Evolutionary conservation across 2,113 vertebrate species (phyloP).

Genomic region (Tragelaphus strepsiceros): DNA sequence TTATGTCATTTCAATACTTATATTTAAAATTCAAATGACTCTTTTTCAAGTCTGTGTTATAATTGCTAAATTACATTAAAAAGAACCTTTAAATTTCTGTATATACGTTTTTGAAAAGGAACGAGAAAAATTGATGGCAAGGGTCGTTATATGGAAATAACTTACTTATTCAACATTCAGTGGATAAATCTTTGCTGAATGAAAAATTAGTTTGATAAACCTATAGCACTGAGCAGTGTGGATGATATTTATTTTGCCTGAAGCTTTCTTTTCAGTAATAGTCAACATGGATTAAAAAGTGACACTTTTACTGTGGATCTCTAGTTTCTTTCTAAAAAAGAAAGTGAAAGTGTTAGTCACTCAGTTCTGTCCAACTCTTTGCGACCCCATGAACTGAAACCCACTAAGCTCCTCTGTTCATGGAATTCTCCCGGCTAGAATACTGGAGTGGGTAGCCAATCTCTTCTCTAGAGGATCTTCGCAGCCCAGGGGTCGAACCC

Average conservation of each 20-base stretch:
- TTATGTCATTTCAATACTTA: background rate
- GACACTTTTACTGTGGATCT: background rate
- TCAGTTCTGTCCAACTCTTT: background rate
- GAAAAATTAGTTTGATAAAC: background rate
- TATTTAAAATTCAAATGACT: background rate
- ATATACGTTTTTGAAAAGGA: background rate
- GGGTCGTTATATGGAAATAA: background rate
- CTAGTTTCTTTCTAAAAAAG: background rate
- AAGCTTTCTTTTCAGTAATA: background rate
- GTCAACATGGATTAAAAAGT: background rate
- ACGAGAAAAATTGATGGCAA: background rate
- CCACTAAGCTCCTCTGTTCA: background rate
- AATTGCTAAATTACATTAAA: background rate
- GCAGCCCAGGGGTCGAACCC: fast-evolving
- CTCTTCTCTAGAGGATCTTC: background rate
- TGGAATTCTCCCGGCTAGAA: background rate
- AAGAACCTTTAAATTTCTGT: background rate
- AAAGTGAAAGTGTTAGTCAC: background rate
- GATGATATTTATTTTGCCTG: background rate
- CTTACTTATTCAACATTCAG: background rate
- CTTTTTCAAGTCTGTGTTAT: background rate
- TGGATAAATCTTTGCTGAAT: background rate
- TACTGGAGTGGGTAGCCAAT: background rate
- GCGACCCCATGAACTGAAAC: background rate
- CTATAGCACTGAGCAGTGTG: background rate